These are phyloP conservation scores for Thamnophis elegans DNA, from an alignment of 2,797 vertebrate genomes.

Conservation along the genomic window DNA sequence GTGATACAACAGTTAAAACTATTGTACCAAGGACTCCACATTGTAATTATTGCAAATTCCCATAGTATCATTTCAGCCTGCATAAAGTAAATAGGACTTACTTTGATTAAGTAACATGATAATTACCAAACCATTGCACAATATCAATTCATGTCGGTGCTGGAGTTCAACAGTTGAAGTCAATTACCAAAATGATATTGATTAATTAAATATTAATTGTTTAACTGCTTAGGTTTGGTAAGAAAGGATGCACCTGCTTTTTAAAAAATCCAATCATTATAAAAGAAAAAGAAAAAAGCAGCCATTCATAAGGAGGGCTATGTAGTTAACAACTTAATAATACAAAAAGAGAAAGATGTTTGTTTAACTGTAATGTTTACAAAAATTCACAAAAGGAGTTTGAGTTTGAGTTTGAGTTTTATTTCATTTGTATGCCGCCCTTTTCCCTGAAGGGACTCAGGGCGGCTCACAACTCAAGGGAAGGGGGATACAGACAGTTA, in stretches of 20 bases:
- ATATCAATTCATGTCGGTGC: neutral
- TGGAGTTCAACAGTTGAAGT: neutral
- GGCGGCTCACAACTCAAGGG: too few relatives aligned
- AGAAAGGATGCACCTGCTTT: neutral
- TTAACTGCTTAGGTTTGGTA: neutral
- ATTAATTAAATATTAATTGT: neutral
- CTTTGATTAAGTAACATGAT: neutral
- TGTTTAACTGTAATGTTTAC: neutral
- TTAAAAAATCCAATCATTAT: neutral
- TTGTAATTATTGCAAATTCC: neutral
- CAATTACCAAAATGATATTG: neutral
- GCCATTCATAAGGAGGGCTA: neutral
- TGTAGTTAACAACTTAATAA: neutral
- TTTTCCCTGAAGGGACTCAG: too few relatives aligned
- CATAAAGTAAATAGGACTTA: neutral
- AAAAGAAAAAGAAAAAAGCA: neutral
- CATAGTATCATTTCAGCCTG: neutral
- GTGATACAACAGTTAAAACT: neutral
- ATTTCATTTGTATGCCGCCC: too few relatives aligned
- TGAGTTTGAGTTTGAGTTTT: too few relatives aligned
- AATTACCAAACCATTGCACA: neutral
- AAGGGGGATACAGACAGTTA: too few relatives aligned
- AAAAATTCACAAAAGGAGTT: constrained; percentile 28
- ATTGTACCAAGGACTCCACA: neutral
- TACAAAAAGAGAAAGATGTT: neutral